Conservation (phyloP, 2,797 vertebrate genomes). For the Mastacembelus armatus region DNA sequence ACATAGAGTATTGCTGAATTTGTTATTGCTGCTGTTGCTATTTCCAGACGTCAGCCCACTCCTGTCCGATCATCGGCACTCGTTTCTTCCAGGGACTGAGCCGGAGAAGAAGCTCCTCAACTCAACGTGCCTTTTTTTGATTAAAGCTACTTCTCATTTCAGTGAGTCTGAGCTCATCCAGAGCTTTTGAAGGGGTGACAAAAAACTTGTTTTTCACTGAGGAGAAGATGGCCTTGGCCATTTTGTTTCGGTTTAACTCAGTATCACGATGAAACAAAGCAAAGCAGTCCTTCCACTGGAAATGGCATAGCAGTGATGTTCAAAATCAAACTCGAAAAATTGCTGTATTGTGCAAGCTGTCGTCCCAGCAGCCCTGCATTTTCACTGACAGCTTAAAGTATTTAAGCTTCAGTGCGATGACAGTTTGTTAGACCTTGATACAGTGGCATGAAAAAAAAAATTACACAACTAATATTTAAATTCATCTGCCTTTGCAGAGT, state of each 20-base stretch:
- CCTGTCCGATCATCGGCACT: neutral
- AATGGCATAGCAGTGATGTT: neutral
- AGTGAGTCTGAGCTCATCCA: neutral
- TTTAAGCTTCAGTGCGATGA: neutral
- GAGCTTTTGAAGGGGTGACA: neutral
- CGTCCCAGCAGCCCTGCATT: neutral
- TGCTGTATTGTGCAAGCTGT: conserved; percentile 1
- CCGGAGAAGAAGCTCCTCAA: neutral
- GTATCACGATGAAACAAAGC: neutral
- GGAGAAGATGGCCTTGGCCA: neutral
- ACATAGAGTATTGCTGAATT: no score
- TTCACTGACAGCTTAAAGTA: neutral
- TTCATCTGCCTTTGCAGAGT: neutral
- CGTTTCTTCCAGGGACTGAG: neutral
- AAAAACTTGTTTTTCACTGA: neutral
- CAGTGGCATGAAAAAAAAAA: neutral
- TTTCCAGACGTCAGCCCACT: no score
- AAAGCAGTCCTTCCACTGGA: neutral
- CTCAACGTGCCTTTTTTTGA: neutral
- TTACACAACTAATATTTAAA: rapidly evolving
- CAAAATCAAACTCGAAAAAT: neutral
- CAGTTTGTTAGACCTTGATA: neutral
- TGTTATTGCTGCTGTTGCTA: no score
- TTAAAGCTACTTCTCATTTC: neutral
- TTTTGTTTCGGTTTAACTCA: neutral